Base-by-base conservation (phyloP, 2,113 vertebrate genomes). In the Arvicanthis niloticus region DNA sequence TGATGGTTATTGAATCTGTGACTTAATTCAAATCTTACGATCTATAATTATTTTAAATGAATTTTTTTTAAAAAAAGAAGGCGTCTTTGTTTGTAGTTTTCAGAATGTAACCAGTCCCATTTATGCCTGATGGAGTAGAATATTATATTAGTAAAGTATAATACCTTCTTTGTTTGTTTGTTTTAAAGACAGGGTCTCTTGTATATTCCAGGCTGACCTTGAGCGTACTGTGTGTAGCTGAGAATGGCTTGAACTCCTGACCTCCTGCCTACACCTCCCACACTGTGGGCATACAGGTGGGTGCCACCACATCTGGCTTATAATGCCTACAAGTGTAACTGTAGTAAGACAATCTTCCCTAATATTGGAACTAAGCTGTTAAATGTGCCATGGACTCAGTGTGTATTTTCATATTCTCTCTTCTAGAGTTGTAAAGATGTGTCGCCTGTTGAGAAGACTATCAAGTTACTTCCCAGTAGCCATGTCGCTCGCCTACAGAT, bases 381-480 rank as follows among this genome's bases (percentile, higher is more conserved):
- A n/a, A 93, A 3, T 29, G 2, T 93, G 3, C 85, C 75, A 45
- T 88, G 26, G 19, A 72, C 56, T 96, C 53, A 88, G 5, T 85
- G 0, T 92, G 6, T 94, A 4, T 76, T 72, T 95, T 76, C 15
- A 17, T 96, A 11, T 91, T 92, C 93, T 77, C 53, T 92, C 26
- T 92, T 29, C 31, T 96, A 99, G 99, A 98, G 95, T 97, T 99
- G 98, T 92, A 99, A 98, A 97, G 97, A 98, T 17, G 97, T 99
- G 17, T 76, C 95, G 26, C 12, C 96, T 13, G 98, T 99, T 65
- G 98, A 98, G 95, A 99, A 98, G 93, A 98, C 98, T 65, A 98
- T 99, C 96, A 98, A 97, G 72, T 98, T 99, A 97, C 91, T 99
- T 60, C 99, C 99, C 81, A 99, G 99, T 97, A 99, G 97, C 65